phyloP scores from a whole-genome alignment of 2,797 vertebrate species.

The Oreochromis mossambicus region DNA sequence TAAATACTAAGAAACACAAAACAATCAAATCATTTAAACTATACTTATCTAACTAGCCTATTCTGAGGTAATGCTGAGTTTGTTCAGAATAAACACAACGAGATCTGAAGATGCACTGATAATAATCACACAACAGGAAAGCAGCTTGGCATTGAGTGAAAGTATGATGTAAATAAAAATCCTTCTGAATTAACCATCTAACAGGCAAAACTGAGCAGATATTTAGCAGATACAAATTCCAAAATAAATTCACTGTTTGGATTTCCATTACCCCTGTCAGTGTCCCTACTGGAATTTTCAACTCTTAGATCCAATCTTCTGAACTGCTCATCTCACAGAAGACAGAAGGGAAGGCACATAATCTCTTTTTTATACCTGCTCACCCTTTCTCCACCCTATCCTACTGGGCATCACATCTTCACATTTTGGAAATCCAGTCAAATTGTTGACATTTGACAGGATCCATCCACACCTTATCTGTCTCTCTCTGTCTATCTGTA shows the following conservation, averaged over 20 bases:
- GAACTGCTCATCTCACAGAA: not conserved
- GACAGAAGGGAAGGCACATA: not conserved
- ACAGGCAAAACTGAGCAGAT: accelerated
- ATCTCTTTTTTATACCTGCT: accelerated
- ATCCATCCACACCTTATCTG: not conserved
- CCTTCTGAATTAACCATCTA: not conserved
- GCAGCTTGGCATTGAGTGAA: not conserved
- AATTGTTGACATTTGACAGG: not conserved
- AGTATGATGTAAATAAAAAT: not conserved
- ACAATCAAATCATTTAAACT: no score
- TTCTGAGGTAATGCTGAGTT: accelerated
- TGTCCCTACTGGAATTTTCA: not conserved
- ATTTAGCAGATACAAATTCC: not conserved
- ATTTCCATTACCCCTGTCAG: not conserved
- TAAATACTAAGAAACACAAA: accelerated
- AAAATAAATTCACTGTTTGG: not conserved
- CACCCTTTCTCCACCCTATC: not conserved
- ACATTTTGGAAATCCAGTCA: not conserved
- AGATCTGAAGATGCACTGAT: not conserved
- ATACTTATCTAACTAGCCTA: not conserved
- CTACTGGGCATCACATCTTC: not conserved
- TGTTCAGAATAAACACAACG: not conserved
- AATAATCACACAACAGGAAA: accelerated
- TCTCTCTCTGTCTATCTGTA: not conserved
- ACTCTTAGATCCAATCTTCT: not conserved